Base-by-base conservation (phyloP, 1,140 invertebrate species). In the Drosophila dunni region DNA sequence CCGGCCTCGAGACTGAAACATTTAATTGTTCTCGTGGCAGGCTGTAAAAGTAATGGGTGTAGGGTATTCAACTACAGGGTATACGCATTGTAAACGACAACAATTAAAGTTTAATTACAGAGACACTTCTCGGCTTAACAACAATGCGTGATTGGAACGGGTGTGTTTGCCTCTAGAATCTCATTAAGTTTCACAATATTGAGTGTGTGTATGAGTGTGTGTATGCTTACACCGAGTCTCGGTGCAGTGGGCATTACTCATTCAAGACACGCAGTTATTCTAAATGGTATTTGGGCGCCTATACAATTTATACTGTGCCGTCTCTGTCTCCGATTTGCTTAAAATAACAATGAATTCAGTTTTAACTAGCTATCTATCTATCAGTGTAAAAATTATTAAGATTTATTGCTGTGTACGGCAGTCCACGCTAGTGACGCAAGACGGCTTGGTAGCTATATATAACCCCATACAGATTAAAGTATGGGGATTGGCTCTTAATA, bases 211-310 rank as follows among this genome's bases (percentile, higher is more conserved):
- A 13, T 64, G 36, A 13, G 53, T 38, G 38, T 38, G 38, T 58
- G 24, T 48, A 67, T 38, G 64, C 42, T 67, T 67, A 34, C 13
- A 6, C 46, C 11, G 46, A 42, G 54, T 42, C 11, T 57, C 17
- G 46, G 34, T 56, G 24, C 13, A 46, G n/a, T 58, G 20, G 38
- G 64, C 53, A 67, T 67, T 48, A 67, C 40, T 67, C 51, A 67
- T 67, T 34, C 64, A 15, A 15, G 7, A 51, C 64, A 67, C 64
- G 64, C 11, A 38, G 15, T 36, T 46, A 46, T 67, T 67, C 53
- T 58, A 67, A 67, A 34, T 67, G 53, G 51, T 46, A 66, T 45
- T 66, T 57, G 50, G 64, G 64, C 64, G 64, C 64, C 64, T 45
- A 17, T 34, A 38, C 20, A 24, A 10, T 10, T 56, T 29, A 29